Base-by-base conservation (phyloP, 2,797 vertebrate genomes). In the Odontamblyopus lacepedii region DNA sequence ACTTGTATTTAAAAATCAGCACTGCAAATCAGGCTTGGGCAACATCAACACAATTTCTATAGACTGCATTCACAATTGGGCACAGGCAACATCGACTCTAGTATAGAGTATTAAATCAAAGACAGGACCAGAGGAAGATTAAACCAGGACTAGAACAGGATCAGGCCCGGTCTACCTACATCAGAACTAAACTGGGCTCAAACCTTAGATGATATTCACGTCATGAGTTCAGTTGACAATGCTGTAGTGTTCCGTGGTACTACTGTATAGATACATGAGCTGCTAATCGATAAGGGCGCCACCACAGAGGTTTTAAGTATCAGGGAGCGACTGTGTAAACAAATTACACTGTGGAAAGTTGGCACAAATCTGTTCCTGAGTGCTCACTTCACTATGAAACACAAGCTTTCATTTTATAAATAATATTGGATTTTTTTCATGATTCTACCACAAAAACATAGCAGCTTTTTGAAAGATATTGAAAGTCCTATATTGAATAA, bases 261-360 rank as follows among this genome's bases (percentile, higher is more conserved):
- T 73, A 53, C 48, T 69, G 67, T 56, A 75, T 67, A 69, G 80
- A 66, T 44, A 5, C 63, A 68, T 63, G 61, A 67, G 60, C 50
- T 60, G 69, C 23, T 68, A 66, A 84, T 88, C 82, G 70, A 83
- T 83, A 61, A n/a, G 41, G 16, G 29, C 1, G n/a, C 8, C 35
- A 63, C 74, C 70, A 18, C 2, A 71, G 67, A 53, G 27, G 35
- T 71, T 71, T 84, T 74, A 80, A 66, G 44, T 77, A 70, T 74
- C 69, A 63, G 57, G 50, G 48, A 51, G 50, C 32, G 44, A 41
- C 76, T 56, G 57, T 65, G 77, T 60, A 79, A 82, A 83, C 71
- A 74, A n/a, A 56, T 61, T 23, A 12, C 9, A 6, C 35, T 29
- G 35, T 2, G 3, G 3, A 63, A 35, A 32, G 41, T 32, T 62